These are phyloP conservation scores for Sceloporus tristichus DNA, from an alignment of 2,113 vertebrate species.

Conservation along the genomic window DNA sequence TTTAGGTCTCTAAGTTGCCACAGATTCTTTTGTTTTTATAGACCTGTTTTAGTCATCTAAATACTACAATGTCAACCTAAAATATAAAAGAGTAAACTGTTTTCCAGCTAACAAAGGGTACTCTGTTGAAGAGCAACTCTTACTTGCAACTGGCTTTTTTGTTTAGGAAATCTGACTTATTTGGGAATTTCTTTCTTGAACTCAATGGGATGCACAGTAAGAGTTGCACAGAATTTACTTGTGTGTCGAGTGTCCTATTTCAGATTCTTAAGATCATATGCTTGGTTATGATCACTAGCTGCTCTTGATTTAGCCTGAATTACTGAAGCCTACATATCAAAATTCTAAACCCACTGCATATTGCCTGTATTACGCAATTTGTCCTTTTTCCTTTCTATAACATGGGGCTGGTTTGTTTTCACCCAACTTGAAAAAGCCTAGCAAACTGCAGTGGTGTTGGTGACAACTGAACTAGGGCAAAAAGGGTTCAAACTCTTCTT, in stretches of 20 bases:
- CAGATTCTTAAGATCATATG: neutral
- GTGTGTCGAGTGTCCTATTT: neutral
- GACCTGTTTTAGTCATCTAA: neutral
- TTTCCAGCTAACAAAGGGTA: neutral
- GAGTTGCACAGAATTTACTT: neutral
- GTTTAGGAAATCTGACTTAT: neutral
- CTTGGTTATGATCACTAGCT: neutral
- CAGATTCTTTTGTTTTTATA: no score
- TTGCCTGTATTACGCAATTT: neutral
- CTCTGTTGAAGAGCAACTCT: neutral
- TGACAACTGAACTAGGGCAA: no score
- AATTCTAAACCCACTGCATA: conserved; percentile 7
- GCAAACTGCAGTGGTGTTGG: neutral
- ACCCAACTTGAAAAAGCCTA: neutral
- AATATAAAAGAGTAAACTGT: no score
- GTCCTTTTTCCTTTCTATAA: neutral
- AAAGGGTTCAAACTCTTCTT: neutral
- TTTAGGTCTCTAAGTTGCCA: no score
- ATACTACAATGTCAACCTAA: neutral
- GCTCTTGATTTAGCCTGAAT: neutral
- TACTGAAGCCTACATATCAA: neutral
- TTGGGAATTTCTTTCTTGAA: neutral
- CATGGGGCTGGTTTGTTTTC: neutral
- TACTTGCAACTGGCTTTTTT: neutral
- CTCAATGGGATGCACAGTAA: neutral